These are phyloP conservation scores for Fragum sueziense DNA, from an alignment of 2,888 invertebrate genomes.

Conservation along the genomic window DNA sequence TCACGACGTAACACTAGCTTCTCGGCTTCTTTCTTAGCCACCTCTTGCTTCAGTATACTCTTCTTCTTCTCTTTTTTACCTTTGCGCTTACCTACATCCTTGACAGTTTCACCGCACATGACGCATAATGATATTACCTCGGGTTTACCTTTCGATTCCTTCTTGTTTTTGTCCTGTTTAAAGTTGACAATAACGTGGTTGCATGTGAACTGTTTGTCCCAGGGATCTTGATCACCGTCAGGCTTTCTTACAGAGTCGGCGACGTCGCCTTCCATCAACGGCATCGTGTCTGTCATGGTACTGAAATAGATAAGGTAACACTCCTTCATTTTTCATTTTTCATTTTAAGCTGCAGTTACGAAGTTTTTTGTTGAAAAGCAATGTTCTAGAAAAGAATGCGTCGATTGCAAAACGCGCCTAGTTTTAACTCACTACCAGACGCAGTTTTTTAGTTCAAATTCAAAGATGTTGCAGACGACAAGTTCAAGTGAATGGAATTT, in stretches of 20 bases:
- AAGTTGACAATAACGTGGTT: conserved; percentile 54
- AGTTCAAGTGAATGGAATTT: no score
- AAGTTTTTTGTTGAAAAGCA: no score
- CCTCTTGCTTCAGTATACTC: neutral
- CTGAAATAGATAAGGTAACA: neutral
- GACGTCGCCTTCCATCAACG: neutral
- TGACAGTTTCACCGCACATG: conserved; percentile 54
- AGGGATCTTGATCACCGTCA: conserved; percentile 21
- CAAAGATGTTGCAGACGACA: no score
- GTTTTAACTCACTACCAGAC: no score
- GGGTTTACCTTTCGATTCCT: conserved; percentile 9
- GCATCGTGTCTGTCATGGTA: neutral
- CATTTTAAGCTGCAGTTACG: no score
- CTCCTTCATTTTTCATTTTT: no score
- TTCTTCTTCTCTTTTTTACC: conserved; percentile 1
- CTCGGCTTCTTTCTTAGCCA: neutral
- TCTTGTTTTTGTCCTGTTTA: conserved; percentile 28
- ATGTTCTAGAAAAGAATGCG: no score
- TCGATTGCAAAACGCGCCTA: no score
- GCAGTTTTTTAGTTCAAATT: no score
- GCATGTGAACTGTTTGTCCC: conserved; percentile 46
- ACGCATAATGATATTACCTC: conserved; percentile 43
- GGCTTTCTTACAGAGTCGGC: neutral
- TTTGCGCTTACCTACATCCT: neutral
- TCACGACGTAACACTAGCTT: neutral